A percentile compares a stretch with the other conserved stretches of the same genome.
phyloP scores from a whole-genome alignment of 2,888 invertebrate genomes.

The Nysson spinosus region DNA sequence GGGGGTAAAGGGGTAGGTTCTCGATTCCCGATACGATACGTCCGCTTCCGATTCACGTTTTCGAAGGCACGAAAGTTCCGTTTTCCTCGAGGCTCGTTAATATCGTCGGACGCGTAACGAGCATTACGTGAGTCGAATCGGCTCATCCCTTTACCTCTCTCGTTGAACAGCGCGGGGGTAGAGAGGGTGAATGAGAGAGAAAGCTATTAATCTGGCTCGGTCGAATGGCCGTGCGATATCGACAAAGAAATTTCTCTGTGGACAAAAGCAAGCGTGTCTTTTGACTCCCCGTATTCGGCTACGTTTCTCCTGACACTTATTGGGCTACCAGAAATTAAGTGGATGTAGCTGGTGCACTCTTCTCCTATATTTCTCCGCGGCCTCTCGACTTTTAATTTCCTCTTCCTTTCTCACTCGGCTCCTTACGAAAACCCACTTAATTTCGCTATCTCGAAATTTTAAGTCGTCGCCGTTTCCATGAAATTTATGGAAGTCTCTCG shows the following conservation, averaged over 20 bases:
- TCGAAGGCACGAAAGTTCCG: constrained; percentile 56
- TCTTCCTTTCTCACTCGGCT: constrained; percentile 18
- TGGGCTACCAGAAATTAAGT: constrained; percentile 53
- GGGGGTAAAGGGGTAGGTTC: not conserved
- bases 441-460: constrained; percentile 34
- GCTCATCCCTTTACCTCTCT: constrained; percentile 46
- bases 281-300: constrained; percentile 32
- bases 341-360: constrained; percentile 49
- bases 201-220: constrained; percentile 60
- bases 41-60: constrained; percentile 63
- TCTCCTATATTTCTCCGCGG: constrained; percentile 43
- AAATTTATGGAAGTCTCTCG: no score
- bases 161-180: constrained; percentile 16
- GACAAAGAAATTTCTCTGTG: constrained; percentile 60
- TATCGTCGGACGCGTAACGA: constrained; percentile 63
- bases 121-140: constrained; percentile 63
- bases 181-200: constrained; percentile 21
- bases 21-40: constrained; percentile 36
- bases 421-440: constrained; percentile 34
- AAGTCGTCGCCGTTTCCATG: not conserved
- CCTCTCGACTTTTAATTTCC: constrained; percentile 39
- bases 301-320: constrained; percentile 48
- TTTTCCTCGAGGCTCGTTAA: constrained; percentile 59
- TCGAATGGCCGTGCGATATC: constrained; percentile 58
- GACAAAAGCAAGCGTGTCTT: constrained; percentile 59